Evolutionary conservation across 2,888 invertebrate species (phyloP), one percentile per base, ranked within the genome.

Genomic region (Agonopterix alstromeriana): DNA sequence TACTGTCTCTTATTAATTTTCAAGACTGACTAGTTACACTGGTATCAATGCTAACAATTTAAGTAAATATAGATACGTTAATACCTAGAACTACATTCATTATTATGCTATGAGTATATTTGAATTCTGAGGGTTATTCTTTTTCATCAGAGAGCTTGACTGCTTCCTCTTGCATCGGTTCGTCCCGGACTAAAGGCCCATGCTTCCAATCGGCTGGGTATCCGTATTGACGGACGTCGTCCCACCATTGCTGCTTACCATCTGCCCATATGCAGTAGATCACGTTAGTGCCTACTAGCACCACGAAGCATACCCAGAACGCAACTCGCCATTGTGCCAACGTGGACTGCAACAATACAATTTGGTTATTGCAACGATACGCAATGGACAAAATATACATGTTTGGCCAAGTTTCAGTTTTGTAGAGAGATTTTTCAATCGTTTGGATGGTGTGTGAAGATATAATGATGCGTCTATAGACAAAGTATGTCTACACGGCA

Each of bases 171-270:
- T 70, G 68, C 51, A 70, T 73, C 0, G 67, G 61, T 3, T 62
- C 67, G 1, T 77, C 76, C 11, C 55, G 64, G 45, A 68, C 59
- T 3, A 88, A 54, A 0, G 82, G 52, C 0, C 87, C 87, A 36
- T 86, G 80, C 45, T 78, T 84, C 84, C 85, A 86, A 3, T 36
- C 14, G 10, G 45, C 36, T 0, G 86, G 89, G 51, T 86, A 86
- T 1, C 87, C 88, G 49, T 75, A 81, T 48, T 85, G 80, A 7
- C 89, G 70, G 1, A 91, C 90, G 56, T 92, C 90, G 63, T 94
- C 93, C 94, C 94, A 95, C 68, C 90, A 90, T 60, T 94, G 93
- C 42, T 92, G 91, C 50, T 94, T 92, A 0, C 93, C 94, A 49
- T 93, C 92, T 0, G 93, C 94, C 76, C 90, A 93, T 40, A 92